These are phyloP conservation scores for Streptopelia turtur DNA, from an alignment of 2,797 vertebrate genomes.

Conservation along the genomic window DNA sequence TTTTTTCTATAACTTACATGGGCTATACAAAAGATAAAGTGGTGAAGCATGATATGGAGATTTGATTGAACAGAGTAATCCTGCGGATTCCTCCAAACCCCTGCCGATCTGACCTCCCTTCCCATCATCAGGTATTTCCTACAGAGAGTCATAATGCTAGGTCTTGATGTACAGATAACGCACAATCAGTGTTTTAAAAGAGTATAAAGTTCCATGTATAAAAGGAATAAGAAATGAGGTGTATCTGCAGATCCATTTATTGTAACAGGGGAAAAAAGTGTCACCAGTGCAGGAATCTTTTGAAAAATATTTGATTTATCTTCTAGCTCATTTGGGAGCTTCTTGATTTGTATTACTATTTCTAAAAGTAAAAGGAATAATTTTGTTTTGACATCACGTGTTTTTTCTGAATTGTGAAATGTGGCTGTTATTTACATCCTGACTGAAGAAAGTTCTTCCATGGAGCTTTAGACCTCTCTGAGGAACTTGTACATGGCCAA, in stretches of 20 bases:
- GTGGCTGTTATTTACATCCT: background rate
- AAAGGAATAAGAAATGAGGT: background rate
- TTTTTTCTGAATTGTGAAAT: background rate
- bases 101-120: constrained; percentile 31
- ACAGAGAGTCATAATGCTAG: background rate
- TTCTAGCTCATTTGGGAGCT: background rate
- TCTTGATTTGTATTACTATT: background rate
- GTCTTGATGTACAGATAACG: background rate
- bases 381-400: background rate
- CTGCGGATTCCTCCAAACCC: constrained; percentile 19
- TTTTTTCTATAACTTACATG: background rate
- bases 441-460: background rate
- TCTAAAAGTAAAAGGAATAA: background rate
- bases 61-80: constrained; percentile 33
- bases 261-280: background rate
- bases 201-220: background rate
- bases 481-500: background rate
- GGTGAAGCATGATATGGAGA: background rate
- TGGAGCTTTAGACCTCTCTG: background rate
- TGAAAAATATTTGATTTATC: background rate
- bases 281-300: background rate
- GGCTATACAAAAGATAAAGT: background rate
- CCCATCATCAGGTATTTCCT: background rate
- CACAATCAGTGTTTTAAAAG: background rate
- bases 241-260: background rate